A percentile compares a stretch with the other conserved stretches of the same genome.
Evolutionary conservation across 1,140 invertebrate genomes (phyloP).

Genomic region (Aphelenchoides avenae): DNA sequence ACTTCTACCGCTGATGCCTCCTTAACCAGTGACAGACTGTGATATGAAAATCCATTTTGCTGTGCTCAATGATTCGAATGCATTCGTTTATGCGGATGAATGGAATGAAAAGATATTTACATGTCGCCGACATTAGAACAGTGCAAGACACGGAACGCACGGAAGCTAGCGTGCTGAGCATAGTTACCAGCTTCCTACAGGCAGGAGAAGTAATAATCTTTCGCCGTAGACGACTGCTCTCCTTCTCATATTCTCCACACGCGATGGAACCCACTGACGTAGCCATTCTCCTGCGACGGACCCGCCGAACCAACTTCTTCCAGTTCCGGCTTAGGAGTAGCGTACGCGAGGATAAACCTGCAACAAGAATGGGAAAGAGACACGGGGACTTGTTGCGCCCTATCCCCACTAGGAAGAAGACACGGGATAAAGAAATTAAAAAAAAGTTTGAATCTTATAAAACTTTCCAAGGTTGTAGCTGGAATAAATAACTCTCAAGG

Average conservation of each 20-base stretch:
- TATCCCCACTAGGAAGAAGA: too few relatives aligned
- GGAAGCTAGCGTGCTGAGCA: not conserved
- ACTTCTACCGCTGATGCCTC: too few relatives aligned
- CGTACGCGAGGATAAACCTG: conserved; percentile 37
- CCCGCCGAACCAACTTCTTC: conserved; percentile 1
- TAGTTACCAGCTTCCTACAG: not conserved
- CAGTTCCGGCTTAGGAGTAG: conserved; percentile 25
- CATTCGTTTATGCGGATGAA: too few relatives aligned
- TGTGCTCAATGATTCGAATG: too few relatives aligned
- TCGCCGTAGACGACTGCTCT: too few relatives aligned
- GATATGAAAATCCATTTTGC: too few relatives aligned
- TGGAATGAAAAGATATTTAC: too few relatives aligned
- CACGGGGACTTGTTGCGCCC: not conserved
- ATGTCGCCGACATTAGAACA: too few relatives aligned
- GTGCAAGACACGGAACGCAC: too few relatives aligned
- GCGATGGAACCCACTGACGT: not conserved
- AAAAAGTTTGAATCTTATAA: not conserved
- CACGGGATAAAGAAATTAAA: too few relatives aligned
- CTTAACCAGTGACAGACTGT: too few relatives aligned
- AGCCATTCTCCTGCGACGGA: not conserved
- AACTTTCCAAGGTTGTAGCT: not conserved
- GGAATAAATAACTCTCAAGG: not conserved
- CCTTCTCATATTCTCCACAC: not conserved
- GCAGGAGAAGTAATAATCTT: not conserved
- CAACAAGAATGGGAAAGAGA: conserved; percentile 4